Percentiles rank a stretch among this genome's conserved stretches.
These are phyloP conservation scores for Pluvianellus socialis DNA, from an alignment of 2,113 vertebrate genomes.

Conservation along the genomic window DNA sequence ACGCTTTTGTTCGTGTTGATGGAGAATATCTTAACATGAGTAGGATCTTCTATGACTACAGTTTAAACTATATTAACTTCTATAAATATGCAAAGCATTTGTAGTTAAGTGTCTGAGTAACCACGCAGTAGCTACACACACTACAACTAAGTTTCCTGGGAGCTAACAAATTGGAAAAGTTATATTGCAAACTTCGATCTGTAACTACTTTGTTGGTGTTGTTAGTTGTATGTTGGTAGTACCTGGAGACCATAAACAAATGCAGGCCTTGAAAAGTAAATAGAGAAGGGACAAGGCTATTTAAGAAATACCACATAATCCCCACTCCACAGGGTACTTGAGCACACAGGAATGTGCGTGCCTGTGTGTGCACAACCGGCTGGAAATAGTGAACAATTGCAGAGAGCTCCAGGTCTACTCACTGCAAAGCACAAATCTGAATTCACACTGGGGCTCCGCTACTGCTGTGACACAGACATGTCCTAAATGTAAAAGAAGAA, in stretches of 20 bases:
- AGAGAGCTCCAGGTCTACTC: not conserved
- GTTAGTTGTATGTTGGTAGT: not conserved
- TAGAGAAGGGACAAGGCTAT: not conserved
- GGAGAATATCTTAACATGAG: not conserved
- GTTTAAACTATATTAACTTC: not conserved
- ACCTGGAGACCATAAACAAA: not conserved
- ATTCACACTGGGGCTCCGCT: not conserved
- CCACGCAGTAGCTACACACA: not conserved
- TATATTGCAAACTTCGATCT: not conserved
- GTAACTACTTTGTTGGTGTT: not conserved
- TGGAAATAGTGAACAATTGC: not conserved
- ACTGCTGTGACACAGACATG: not conserved
- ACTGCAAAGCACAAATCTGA: not conserved
- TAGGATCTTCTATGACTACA: not conserved
- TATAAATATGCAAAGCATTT: not conserved
- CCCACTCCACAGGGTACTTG: not conserved
- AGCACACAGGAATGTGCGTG: not conserved
- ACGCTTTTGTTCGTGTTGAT: not conserved
- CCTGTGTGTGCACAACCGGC: not conserved
- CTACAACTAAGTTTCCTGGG: not conserved
- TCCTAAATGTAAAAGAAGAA: not conserved
- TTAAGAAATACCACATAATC: not conserved
- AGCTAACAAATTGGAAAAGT: not conserved
- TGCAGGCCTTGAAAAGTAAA: not conserved
- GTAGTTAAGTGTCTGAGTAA: not conserved